Conservation (phyloP, 2,113 vertebrate species). For the Hemichromis elongatus region DNA sequence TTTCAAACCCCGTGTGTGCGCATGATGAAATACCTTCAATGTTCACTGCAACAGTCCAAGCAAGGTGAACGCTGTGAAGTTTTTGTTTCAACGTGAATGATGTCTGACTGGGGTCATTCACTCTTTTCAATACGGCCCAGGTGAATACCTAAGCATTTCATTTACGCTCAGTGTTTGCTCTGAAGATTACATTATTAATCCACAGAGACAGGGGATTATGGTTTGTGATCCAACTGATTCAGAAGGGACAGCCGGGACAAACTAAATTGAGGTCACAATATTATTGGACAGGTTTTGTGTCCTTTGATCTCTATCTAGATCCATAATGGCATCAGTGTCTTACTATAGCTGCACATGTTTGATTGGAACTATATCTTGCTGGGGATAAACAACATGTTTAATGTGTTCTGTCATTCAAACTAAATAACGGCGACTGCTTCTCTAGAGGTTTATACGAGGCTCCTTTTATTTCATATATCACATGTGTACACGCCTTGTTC, state of each 20-base stretch:
- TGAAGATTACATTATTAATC: conserved; percentile 61
- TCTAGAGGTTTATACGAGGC: not conserved
- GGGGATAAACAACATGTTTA: not conserved
- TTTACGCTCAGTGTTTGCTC: conserved; percentile 42
- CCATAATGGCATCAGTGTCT: not conserved
- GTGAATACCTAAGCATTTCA: conserved; percentile 53
- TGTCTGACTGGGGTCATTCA: conserved; percentile 19
- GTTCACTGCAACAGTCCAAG: conserved; percentile 21
- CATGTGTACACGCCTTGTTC: not conserved
- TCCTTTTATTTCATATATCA: not conserved
- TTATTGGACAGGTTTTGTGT: conserved; percentile 13
- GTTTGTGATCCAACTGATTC: conserved; percentile 17
- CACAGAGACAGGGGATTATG: conserved; percentile 48
- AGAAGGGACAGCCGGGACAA: conserved; percentile 35
- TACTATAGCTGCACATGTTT: not conserved
- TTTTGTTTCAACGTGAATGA: conserved; percentile 21
- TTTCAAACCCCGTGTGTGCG: conserved; percentile 2
- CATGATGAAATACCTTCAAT: conserved; percentile 43
- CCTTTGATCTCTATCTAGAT: conserved; percentile 24
- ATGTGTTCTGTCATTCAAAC: not conserved
- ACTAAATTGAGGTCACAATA: conserved; percentile 51
- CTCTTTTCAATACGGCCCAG: conserved; percentile 7
- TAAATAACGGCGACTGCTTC: not conserved
- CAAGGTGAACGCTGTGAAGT: conserved; percentile 15
- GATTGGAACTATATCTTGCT: not conserved